Base-by-base conservation (phyloP, 2,113 vertebrate genomes). In the Pseudorectes ferrugineus region DNA sequence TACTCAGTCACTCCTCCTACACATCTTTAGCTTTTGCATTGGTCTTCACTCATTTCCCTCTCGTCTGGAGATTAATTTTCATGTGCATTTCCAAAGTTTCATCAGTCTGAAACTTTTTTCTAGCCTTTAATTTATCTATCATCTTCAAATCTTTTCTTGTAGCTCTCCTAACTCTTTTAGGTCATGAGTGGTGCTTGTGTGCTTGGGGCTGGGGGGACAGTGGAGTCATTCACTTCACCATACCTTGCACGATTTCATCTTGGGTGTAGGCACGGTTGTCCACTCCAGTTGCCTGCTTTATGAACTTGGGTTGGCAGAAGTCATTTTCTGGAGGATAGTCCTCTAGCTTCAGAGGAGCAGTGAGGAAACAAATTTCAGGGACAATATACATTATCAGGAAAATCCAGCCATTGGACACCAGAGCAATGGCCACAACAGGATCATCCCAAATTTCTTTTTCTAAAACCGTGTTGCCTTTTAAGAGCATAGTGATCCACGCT, bases 331-430 rank as follows among this genome's bases (percentile, higher is more conserved):
- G 65, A 14, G 97, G 97, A 31, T 98, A 98, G 74, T 98, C 98
- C 31, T 68, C 90, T 38, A 96, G 67, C 68, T 94, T 97, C 45
- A 76, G 71, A 59, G 98, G 98, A 40, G 94, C 95, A 42, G 98
- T 98, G 75, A 99, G 97, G 92, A 98, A 97, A 58, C 93, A 97
- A 29, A 98, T 96, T 97, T 99, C 99, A 0, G 98, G 98, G 22
- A 98, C 23, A 0, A 98, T 96, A 35, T 99, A 98, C 21, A 98
- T 97, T 48, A 98, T 92, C 62, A 99, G 97, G 70, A 99, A 97
- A 67, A 98, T 97, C 99, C 99, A 99, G 43, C 98, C 99, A 11
- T 98, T 99, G 87, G 97, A 89, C 54, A 99, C 98, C 97, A 99
- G 82, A 46, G 98, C 98, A 15, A 99, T 96, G 89, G 98, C 95